These are phyloP conservation scores for Lamellibrachia luymesi DNA, from an alignment of 1,140 invertebrate species.

Conservation along the genomic window DNA sequence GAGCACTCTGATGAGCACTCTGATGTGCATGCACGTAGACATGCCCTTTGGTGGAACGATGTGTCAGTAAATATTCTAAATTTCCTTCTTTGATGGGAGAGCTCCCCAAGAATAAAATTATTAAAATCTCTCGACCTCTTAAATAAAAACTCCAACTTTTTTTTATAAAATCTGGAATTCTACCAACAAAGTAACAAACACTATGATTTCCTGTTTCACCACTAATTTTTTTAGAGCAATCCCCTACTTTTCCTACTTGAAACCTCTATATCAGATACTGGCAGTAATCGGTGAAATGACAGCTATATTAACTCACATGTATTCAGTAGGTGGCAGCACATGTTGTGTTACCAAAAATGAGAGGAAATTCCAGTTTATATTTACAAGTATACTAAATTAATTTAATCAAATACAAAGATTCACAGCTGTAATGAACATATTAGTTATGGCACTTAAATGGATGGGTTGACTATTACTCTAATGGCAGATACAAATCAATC, in stretches of 20 bases:
- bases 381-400: not conserved
- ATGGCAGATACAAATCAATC: not conserved
- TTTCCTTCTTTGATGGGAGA: no score
- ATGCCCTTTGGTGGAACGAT: no score
- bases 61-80: no score
- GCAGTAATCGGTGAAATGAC: not conserved
- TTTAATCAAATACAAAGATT: not conserved
- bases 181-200: not conserved
- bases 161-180: not conserved
- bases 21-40: no score
- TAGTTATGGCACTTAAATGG: not conserved
- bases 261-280: not conserved
- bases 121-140: no score
- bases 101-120: no score
- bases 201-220: not conserved
- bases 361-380: not conserved
- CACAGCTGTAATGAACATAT: not conserved
- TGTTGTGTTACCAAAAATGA: not conserved
- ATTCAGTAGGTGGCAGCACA: not conserved
- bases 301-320: not conserved
- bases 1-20: no score
- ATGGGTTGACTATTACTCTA: not conserved
- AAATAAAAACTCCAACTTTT: not conserved
- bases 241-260: not conserved
- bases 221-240: not conserved